These are phyloP conservation scores for Damaliscus lunatus DNA, from an alignment of 2,113 vertebrate genomes.

Conservation along the genomic window DNA sequence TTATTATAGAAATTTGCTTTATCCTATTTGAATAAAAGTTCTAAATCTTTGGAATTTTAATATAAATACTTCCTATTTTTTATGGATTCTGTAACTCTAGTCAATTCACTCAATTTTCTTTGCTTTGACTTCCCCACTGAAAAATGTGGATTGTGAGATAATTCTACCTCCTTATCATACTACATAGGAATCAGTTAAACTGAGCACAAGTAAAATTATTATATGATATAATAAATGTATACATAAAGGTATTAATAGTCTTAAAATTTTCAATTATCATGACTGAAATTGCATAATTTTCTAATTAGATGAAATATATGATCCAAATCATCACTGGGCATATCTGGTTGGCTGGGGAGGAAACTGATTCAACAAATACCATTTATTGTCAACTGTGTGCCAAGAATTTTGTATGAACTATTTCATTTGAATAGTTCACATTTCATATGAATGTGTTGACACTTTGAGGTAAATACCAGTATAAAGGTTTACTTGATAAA, in stretches of 20 bases:
- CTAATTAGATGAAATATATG: not conserved
- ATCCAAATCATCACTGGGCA: not conserved
- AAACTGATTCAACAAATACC: not conserved
- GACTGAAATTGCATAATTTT: not conserved
- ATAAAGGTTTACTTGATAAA: not conserved
- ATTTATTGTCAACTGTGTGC: not conserved
- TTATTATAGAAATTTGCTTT: not conserved
- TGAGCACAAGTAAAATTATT: not conserved
- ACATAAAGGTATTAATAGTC: not conserved
- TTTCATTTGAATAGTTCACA: not conserved
- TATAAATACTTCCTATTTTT: not conserved
- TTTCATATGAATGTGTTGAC: not conserved
- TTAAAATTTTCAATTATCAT: not conserved
- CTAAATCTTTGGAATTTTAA: conserved; percentile 17
- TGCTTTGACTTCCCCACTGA: not conserved
- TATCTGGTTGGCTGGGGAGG: not conserved
- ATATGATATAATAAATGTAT: not conserved
- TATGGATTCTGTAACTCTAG: not conserved
- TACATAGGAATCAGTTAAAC: not conserved
- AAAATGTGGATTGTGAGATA: not conserved
- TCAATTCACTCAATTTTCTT: not conserved
- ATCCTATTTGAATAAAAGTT: conserved; percentile 2
- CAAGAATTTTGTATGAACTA: not conserved
- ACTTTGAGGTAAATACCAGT: not conserved
- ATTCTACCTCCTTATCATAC: not conserved